Percentiles rank a stretch among this genome's conserved stretches.
Conservation (phyloP, 2,888 invertebrate genomes). For the Panopea generosa region DNA sequence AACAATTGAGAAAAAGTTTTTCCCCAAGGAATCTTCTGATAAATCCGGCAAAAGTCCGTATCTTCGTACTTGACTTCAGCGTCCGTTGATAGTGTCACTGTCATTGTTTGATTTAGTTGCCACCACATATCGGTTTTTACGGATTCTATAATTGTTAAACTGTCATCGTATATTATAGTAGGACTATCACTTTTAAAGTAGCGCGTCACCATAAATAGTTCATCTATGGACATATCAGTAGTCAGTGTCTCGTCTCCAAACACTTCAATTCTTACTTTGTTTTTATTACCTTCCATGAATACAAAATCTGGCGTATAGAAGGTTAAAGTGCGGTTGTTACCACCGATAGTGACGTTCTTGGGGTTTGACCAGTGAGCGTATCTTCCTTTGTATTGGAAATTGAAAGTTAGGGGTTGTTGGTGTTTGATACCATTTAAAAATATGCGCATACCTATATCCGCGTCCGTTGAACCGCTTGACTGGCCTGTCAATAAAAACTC, state of each 20-base stretch:
- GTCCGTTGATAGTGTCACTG: conserved; percentile 41
- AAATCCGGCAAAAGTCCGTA: conserved; percentile 66
- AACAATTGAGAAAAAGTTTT: conserved; percentile 68
- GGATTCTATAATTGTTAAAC: conserved; percentile 61
- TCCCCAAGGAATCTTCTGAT: conserved; percentile 65
- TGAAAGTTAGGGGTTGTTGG: conserved; percentile 29
- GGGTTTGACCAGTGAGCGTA: conserved; percentile 29
- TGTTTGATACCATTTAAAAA: conserved; percentile 33
- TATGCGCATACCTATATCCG: conserved; percentile 66
- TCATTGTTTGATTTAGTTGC: conserved; percentile 70
- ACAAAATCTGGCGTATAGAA: conserved; percentile 67
- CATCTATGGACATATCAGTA: conserved; percentile 35
- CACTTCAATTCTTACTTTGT: conserved; percentile 58
- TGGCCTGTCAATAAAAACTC: conserved; percentile 61
- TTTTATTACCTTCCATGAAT: conserved; percentile 59
- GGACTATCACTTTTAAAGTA: conserved; percentile 48
- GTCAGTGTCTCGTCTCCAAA: conserved; percentile 12
- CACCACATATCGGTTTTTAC: conserved; percentile 72
- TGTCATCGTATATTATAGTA: conserved; percentile 54
- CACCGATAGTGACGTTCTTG: conserved; percentile 17
- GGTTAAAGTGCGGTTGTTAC: conserved; percentile 17
- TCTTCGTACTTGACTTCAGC: conserved; percentile 31
- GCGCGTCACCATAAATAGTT: conserved; percentile 61
- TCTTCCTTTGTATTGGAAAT: conserved; percentile 53
- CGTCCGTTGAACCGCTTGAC: conserved; percentile 63